phyloP scores from a whole-genome alignment of 1,140 invertebrate species.

The Scaptomyza montana region DNA sequence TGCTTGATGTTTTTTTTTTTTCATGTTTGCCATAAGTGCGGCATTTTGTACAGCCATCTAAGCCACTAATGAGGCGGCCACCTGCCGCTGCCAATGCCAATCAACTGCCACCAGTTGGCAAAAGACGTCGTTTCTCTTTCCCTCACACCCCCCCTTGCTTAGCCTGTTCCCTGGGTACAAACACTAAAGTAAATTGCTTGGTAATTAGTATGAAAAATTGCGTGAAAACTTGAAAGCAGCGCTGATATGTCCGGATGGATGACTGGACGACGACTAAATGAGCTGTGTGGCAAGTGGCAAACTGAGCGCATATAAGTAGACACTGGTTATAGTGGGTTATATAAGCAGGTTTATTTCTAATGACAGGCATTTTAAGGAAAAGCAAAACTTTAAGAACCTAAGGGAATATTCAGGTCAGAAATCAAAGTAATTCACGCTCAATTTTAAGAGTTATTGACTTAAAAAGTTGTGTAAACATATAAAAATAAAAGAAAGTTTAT shows the following conservation, averaged over 20 bases:
- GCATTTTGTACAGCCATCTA: conserved; percentile 79
- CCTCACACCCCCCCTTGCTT: no score
- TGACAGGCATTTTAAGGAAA: no score
- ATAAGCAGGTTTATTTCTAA: neutral
- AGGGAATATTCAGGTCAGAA: no score
- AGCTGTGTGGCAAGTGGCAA: conserved; percentile 7
- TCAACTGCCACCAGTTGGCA: conserved; percentile 36
- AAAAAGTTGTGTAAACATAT: no score
- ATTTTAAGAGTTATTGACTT: no score
- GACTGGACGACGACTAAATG: conserved; percentile 7
- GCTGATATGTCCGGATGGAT: conserved; percentile 10
- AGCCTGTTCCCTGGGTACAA: conserved; percentile 44
- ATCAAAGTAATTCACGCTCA: no score
- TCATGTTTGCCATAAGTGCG: conserved; percentile 78
- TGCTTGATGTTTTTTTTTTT: conserved; percentile 65
- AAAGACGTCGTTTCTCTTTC: neutral
- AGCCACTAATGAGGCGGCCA: conserved; percentile 80
- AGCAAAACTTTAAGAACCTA: no score
- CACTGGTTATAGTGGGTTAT: conserved; percentile 5
- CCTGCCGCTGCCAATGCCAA: conserved; percentile 72
- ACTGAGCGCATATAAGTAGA: conserved; percentile 10
- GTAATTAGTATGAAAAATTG: conserved; percentile 81
- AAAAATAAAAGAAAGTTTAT: no score
- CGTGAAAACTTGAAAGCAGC: conserved; percentile 52
- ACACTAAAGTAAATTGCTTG: conserved; percentile 81